phyloP scores from a whole-genome alignment of 1,140 invertebrate species.

The Papilio polytes region DNA sequence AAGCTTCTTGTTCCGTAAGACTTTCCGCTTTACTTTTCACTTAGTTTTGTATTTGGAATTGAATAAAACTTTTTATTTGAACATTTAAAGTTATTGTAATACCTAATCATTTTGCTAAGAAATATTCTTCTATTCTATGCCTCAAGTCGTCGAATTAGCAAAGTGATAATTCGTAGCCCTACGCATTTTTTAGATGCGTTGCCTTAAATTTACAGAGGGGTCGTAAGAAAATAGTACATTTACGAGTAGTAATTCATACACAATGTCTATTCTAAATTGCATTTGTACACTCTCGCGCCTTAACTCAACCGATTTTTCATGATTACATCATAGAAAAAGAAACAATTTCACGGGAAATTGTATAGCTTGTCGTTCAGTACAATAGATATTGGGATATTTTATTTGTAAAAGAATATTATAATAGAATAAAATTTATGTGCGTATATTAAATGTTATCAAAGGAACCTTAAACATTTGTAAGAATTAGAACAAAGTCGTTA shows the following conservation, averaged over 20 bases:
- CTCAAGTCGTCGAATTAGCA: too few relatives aligned
- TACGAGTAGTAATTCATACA: too few relatives aligned
- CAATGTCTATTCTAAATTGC: too few relatives aligned
- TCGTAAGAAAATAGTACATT: too few relatives aligned
- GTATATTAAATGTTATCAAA: not conserved
- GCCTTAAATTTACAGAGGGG: too few relatives aligned
- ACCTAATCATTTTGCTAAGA: not conserved
- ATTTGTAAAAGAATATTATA: not conserved
- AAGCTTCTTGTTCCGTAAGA: constrained; percentile 5
- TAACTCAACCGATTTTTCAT: too few relatives aligned
- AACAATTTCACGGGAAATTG: not conserved
- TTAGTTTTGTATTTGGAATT: not conserved
- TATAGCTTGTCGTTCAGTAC: not conserved
- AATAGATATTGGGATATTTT: not conserved
- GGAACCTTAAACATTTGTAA: not conserved
- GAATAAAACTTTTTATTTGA: constrained; percentile 10
- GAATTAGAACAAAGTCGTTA: not conserved
- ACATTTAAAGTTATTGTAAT: not conserved
- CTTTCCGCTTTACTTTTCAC: constrained; percentile 10
- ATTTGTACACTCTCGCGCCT: too few relatives aligned
- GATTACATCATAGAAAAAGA: too few relatives aligned
- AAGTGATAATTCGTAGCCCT: too few relatives aligned
- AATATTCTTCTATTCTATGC: too few relatives aligned
- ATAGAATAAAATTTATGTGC: not conserved
- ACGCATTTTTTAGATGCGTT: too few relatives aligned